Conservation (phyloP, 2,797 vertebrate species). For the Danio aesculapii region DNA sequence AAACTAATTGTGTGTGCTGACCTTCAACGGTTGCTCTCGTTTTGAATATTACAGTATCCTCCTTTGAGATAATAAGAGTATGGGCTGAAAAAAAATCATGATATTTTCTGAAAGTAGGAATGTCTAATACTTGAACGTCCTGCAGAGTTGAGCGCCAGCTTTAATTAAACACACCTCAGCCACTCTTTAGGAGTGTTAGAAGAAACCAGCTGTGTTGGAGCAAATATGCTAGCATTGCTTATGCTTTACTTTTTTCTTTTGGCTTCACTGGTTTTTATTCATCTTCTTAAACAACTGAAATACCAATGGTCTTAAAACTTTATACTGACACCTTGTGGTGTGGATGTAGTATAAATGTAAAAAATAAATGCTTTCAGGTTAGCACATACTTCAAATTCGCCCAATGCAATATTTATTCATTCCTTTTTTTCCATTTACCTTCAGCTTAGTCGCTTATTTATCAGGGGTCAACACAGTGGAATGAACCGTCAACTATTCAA, state of each 20-base stretch:
- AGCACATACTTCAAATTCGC: not conserved
- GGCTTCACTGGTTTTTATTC: not conserved
- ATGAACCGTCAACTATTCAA: no score
- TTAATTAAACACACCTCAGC: conserved; percentile 11
- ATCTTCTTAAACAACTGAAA: not conserved
- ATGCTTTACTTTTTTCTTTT: not conserved
- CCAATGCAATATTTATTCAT: no score
- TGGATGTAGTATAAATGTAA: not conserved
- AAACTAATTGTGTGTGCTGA: conserved; percentile 15
- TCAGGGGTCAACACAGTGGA: no score
- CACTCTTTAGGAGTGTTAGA: not conserved
- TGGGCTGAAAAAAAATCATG: not conserved
- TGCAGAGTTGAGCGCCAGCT: not conserved
- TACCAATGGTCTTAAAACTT: not conserved
- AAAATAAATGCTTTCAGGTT: conserved; percentile 2
- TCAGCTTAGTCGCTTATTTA: no score
- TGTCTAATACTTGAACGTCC: not conserved
- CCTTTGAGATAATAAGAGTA: conserved; percentile 2
- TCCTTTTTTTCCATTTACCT: no score
- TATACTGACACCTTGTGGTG: conserved; percentile 20
- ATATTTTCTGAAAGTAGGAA: conserved; percentile 5
- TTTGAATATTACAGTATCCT: conserved; percentile 2
- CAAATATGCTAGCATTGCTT: not conserved
- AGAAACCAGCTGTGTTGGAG: not conserved
- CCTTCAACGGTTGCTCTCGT: conserved; percentile 12